A percentile compares a stretch with the other conserved stretches of the same genome.
Evolutionary conservation across 1,140 invertebrate species (phyloP).

Genomic region (Drosophila tani): DNA sequence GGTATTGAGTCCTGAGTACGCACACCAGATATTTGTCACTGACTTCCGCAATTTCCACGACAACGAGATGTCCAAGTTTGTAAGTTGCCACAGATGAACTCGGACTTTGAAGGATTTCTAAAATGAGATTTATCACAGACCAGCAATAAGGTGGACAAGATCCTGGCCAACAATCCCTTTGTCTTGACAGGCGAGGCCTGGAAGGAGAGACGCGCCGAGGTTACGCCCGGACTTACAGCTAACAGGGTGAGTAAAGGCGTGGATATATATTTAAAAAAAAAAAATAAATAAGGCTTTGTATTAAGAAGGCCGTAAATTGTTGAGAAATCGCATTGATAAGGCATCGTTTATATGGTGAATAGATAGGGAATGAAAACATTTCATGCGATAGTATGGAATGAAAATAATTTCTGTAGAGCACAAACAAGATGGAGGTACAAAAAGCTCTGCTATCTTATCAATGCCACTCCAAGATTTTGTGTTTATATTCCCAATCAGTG

Average conservation of each 20-base stretch:
- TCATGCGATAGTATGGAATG: background rate
- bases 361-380: background rate
- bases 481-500: background rate
- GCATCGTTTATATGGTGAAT: background rate
- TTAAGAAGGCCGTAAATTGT: background rate
- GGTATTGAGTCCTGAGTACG: conserved; percentile 85
- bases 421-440: background rate
- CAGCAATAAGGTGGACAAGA: conserved; percentile 77
- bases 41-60: conserved; percentile 85
- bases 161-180: conserved; percentile 85
- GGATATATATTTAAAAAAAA: no score
- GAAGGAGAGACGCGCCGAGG: conserved; percentile 86
- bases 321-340: background rate
- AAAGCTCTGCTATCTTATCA: background rate
- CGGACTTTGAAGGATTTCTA: conserved; percentile 37
- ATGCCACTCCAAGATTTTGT: no score
- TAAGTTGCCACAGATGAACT: conserved; percentile 15
- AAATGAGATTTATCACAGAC: conserved; percentile 26
- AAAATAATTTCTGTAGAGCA: background rate
- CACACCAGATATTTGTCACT: conserved; percentile 85
- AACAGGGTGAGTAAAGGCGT: conserved; percentile 65
- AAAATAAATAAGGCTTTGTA: background rate
- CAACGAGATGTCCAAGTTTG: conserved; percentile 59
- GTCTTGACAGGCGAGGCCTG: conserved; percentile 85
- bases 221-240: conserved; percentile 86